Percentiles rank a stretch among this genome's conserved stretches.
Conservation (phyloP, 92 coral and sea anemone species). For the Parazoanthus swiftii region DNA sequence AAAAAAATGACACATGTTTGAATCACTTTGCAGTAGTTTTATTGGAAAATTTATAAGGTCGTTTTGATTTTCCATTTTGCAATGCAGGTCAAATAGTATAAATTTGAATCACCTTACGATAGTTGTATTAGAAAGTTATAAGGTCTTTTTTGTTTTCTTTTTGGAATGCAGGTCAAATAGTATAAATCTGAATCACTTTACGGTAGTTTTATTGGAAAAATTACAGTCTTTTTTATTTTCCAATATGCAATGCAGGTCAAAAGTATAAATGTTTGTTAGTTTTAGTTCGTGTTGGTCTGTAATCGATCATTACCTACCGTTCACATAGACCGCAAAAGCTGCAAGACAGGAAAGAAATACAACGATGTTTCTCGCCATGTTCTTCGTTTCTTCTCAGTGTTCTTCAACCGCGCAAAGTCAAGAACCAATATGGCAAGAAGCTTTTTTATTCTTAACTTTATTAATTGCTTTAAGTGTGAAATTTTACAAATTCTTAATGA, state of each 20-base stretch:
- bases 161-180: neutral
- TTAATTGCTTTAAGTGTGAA: neutral
- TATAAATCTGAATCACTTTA: neutral
- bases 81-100: neutral
- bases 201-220: no score
- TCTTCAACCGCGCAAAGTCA: neutral
- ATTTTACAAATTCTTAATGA: no score
- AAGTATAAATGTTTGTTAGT: neutral
- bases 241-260: neutral
- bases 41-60: no score
- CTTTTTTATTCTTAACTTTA: neutral
- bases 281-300: neutral
- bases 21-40: neutral
- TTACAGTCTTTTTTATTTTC: no score
- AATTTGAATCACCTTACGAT: no score
- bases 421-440: no score
- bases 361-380: neutral
- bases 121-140: no score
- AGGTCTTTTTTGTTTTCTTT: no score
- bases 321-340: neutral
- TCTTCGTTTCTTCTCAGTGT: neutral
- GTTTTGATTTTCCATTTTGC: no score
- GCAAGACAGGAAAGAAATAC: neutral
- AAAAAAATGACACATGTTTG: neutral
- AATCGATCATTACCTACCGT: neutral